Conservation (phyloP, 1,140 invertebrate genomes). For the Cydia splendana region DNA sequence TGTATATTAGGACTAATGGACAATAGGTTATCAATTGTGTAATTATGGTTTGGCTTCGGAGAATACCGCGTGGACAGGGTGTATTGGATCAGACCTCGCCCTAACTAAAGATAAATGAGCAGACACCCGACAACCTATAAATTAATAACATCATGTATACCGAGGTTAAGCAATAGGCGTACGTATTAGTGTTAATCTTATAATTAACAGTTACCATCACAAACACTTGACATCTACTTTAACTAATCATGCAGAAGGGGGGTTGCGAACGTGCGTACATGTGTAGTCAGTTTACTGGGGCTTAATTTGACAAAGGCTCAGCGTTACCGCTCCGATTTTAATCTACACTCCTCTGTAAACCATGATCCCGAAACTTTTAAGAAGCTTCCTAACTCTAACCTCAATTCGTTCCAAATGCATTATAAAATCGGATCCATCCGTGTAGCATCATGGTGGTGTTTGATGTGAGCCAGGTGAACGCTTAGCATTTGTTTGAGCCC, state of each 20-base stretch:
- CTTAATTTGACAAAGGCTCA: conserved; percentile 54
- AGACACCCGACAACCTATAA: background rate
- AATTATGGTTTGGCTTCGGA: background rate
- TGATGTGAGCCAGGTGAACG: conserved; percentile 34
- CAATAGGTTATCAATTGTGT: background rate
- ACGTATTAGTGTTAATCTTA: conserved; percentile 14
- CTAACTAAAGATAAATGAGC: conserved; percentile 30
- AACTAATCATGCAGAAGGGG: conserved; percentile 75
- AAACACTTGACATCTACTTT: conserved; percentile 69
- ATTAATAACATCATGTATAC: conserved; percentile 19
- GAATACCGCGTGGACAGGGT: background rate
- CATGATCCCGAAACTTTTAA: conserved; percentile 26
- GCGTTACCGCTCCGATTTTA: conserved; percentile 39
- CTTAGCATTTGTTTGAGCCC: conserved; percentile 45
- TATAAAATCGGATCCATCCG: background rate
- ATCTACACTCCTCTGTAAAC: conserved; percentile 18
- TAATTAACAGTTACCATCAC: conserved; percentile 47
- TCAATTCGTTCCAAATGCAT: conserved; percentile 15
- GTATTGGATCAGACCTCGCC: conserved; percentile 8
- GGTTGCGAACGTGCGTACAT: conserved; percentile 74
- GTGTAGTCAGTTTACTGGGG: conserved; percentile 48
- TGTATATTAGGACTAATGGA: background rate
- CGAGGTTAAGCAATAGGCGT: conserved; percentile 14
- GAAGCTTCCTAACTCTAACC: conserved; percentile 13
- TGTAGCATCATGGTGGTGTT: background rate